phyloP scores from a whole-genome alignment of 2,888 invertebrate genomes.

The Gymnocheta viridis region DNA sequence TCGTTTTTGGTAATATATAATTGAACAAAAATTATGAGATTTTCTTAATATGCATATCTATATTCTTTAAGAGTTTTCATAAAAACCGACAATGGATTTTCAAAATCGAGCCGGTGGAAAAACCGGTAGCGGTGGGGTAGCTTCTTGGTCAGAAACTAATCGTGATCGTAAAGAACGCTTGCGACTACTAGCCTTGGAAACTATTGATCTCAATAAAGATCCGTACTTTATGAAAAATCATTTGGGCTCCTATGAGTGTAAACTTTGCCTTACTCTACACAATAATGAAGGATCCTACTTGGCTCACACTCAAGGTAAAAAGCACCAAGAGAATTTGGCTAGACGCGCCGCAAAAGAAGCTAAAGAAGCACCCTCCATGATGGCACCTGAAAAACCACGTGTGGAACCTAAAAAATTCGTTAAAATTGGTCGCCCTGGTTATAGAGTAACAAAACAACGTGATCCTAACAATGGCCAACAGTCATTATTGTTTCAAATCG shows the following conservation, averaged over 20 bases:
- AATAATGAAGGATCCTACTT: slow-evolving; percentile 99
- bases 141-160: slow-evolving; percentile 99
- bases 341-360: slow-evolving; percentile 99
- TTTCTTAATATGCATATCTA: too few relatives aligned
- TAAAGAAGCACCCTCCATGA: slow-evolving; percentile 96
- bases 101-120: slow-evolving; percentile 99
- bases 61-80: background rate
- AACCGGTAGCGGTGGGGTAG: slow-evolving; percentile 99
- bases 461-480: slow-evolving; percentile 98
- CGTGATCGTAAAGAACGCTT: slow-evolving; percentile 97
- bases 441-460: slow-evolving; percentile 98
- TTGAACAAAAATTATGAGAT: background rate
- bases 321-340: slow-evolving; percentile 99
- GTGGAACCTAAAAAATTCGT: slow-evolving; percentile 99
- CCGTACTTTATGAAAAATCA: slow-evolving; percentile 99
- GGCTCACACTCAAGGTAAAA: slow-evolving; percentile 99
- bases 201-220: slow-evolving; percentile 99
- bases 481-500: slow-evolving; percentile 97
- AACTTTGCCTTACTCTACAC: slow-evolving; percentile 98
- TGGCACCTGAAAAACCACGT: slow-evolving; percentile 96
- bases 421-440: slow-evolving; percentile 99
- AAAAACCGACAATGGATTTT: slow-evolving; percentile 91
- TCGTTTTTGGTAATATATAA: background rate
- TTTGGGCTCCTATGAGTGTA: slow-evolving; percentile 98
- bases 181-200: slow-evolving; percentile 97